Evolutionary conservation across 2,888 invertebrate species (phyloP).

Genomic region (Lacanobia wlatinum): DNA sequence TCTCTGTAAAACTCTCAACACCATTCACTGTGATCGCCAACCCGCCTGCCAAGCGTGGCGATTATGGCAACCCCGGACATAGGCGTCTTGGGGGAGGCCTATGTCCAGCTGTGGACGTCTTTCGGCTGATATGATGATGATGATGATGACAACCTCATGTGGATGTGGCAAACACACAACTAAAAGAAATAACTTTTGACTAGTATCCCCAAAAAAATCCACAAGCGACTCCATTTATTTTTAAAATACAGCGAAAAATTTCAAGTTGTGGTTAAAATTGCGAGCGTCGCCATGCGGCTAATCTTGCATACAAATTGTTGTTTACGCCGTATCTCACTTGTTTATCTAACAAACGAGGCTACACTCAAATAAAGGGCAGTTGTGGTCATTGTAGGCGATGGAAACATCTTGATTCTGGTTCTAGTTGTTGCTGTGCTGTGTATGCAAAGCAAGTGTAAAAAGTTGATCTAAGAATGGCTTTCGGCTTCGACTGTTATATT

Average conservation of each 20-base stretch:
- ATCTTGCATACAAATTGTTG: slow-evolving; percentile 81
- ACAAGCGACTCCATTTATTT: slow-evolving; percentile 59
- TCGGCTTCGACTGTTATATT: background rate
- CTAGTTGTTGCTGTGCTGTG: background rate
- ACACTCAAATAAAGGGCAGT: slow-evolving; percentile 26
- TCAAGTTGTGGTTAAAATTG: slow-evolving; percentile 67
- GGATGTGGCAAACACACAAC: background rate
- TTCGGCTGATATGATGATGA: too few relatives aligned
- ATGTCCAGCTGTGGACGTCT: too few relatives aligned
- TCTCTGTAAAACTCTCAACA: too few relatives aligned
- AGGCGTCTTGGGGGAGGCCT: too few relatives aligned
- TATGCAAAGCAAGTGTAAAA: background rate
- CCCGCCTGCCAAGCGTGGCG: too few relatives aligned
- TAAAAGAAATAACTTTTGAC: background rate
- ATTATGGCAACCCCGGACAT: too few relatives aligned
- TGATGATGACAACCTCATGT: too few relatives aligned
- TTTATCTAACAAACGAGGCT: slow-evolving; percentile 49
- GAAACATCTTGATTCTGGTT: slow-evolving; percentile 36
- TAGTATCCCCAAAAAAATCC: background rate
- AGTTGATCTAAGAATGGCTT: background rate
- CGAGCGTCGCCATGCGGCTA: slow-evolving; percentile 64
- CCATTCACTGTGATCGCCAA: too few relatives aligned
- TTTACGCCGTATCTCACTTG: slow-evolving; percentile 63
- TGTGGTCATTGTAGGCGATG: slow-evolving; percentile 24
- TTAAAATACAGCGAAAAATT: slow-evolving; percentile 55